A percentile compares a stretch with the other conserved stretches of the same genome.
Evolutionary conservation across 2,113 vertebrate genomes (phyloP).

Genomic region (Pseudopipra pipra): DNA sequence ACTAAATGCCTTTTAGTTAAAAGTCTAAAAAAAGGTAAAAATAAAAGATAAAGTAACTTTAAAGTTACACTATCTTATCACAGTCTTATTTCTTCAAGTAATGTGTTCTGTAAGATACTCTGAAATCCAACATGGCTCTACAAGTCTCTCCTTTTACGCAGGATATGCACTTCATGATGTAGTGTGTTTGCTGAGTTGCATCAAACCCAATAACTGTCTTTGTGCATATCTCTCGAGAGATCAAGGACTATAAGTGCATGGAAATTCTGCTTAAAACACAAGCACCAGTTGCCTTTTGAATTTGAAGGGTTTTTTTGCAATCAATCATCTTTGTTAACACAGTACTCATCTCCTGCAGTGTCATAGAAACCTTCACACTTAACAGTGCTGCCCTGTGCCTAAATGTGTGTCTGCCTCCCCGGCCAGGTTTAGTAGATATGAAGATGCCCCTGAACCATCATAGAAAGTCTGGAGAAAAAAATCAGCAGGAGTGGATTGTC

Average conservation of each 20-base stretch:
- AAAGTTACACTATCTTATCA: background rate
- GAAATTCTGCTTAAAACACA: background rate
- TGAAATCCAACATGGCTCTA: background rate
- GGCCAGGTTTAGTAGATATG: background rate
- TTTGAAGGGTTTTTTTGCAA: background rate
- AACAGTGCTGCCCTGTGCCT: accelerated
- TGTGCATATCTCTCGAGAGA: background rate
- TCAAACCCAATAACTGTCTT: background rate
- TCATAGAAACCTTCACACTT: background rate
- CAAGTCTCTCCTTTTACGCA: background rate
- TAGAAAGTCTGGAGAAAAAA: background rate
- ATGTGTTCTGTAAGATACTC: background rate
- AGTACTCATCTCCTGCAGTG: background rate
- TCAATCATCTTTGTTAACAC: background rate
- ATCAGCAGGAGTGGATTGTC: background rate
- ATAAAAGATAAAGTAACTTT: background rate
- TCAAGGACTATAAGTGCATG: background rate
- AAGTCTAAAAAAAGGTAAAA: accelerated
- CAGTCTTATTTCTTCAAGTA: background rate
- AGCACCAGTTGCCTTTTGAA: background rate
- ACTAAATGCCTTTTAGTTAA: background rate
- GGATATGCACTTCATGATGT: background rate
- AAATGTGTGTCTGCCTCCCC: background rate
- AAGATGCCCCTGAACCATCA: background rate
- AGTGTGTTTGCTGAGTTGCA: background rate